A percentile compares a stretch with the other conserved stretches of the same genome.
Conservation (phyloP, 2,113 vertebrate species). For the Centropus unirufus region DNA sequence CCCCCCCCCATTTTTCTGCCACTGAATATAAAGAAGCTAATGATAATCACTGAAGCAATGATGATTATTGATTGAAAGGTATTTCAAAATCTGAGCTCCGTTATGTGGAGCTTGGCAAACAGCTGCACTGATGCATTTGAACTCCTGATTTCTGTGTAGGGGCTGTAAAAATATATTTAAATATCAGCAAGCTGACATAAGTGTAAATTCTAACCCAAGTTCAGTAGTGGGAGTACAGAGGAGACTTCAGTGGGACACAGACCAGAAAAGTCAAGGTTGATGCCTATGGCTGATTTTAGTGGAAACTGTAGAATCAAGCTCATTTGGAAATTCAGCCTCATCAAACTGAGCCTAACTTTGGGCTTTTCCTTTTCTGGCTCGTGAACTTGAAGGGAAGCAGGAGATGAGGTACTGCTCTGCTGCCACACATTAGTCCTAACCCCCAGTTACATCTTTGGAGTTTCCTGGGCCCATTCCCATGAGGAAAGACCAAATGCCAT, state of each 20-base stretch:
- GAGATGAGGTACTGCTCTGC: neutral
- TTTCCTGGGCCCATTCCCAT: neutral
- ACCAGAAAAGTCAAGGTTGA: neutral
- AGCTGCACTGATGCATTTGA: slow-evolving; percentile 1
- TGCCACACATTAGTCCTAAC: fast-evolving
- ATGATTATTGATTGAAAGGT: slow-evolving; percentile 68
- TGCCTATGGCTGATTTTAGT: neutral
- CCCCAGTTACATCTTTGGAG: neutral
- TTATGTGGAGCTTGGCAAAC: slow-evolving; percentile 41
- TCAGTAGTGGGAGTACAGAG: fast-evolving
- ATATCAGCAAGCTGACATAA: neutral
- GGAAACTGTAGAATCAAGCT: neutral
- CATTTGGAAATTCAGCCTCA: neutral
- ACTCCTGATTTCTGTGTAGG: neutral
- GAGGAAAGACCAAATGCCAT: neutral
- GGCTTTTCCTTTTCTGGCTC: neutral
- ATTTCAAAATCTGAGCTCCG: slow-evolving; percentile 62
- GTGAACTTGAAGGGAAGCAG: neutral
- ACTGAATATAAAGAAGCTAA: slow-evolving; percentile 58
- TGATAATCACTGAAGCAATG: slow-evolving; percentile 62
- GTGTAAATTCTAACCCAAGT: neutral
- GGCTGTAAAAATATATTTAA: neutral
- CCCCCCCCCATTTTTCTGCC: neutral
- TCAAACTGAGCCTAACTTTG: neutral
- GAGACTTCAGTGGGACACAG: fast-evolving